These are phyloP conservation scores for Drosophila pallidifrons DNA, from an alignment of 1,140 invertebrate genomes.

Conservation along the genomic window DNA sequence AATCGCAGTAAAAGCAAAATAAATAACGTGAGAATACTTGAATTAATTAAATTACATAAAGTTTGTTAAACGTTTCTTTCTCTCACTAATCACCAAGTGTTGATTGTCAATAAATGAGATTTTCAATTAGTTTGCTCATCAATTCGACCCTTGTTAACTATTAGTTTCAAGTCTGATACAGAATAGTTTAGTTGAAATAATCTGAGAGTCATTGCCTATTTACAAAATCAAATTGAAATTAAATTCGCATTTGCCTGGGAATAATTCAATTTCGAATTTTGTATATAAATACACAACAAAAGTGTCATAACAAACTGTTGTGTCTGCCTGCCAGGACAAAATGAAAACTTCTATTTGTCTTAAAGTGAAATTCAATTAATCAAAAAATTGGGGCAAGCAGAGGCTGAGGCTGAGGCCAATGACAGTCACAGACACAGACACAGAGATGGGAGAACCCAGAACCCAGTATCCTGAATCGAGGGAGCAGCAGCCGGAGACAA, in stretches of 20 bases:
- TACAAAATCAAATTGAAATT: constrained; percentile 38
- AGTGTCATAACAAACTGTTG: constrained; percentile 74
- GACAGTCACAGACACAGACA: constrained; percentile 8
- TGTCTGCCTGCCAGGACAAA: constrained; percentile 42
- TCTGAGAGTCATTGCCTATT: too few species aligned
- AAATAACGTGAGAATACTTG: too few species aligned
- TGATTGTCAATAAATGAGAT: too few species aligned
- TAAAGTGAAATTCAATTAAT: constrained; percentile 76
- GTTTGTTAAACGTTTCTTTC: too few species aligned
- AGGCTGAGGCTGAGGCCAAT: constrained; percentile 7
- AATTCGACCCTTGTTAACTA: too few species aligned
- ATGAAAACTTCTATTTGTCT: constrained; percentile 75
- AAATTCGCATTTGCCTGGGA: constrained; percentile 48
- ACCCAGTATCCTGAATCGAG: neutral
- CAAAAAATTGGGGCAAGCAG: constrained; percentile 61
- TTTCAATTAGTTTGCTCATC: too few species aligned
- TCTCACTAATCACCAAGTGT: too few species aligned
- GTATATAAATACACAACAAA: constrained; percentile 28
- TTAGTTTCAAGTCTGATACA: too few species aligned
- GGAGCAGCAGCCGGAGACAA: constrained; percentile 32
- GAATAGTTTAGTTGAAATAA: too few species aligned
- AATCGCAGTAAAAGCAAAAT: too few species aligned
- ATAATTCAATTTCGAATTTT: constrained; percentile 70
- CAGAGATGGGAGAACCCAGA: neutral
- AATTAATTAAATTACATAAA: too few species aligned